A percentile compares a stretch with the other conserved stretches of the same genome.
Conservation (phyloP, 1,140 invertebrate species). For the Drosophila sturtevanti region DNA sequence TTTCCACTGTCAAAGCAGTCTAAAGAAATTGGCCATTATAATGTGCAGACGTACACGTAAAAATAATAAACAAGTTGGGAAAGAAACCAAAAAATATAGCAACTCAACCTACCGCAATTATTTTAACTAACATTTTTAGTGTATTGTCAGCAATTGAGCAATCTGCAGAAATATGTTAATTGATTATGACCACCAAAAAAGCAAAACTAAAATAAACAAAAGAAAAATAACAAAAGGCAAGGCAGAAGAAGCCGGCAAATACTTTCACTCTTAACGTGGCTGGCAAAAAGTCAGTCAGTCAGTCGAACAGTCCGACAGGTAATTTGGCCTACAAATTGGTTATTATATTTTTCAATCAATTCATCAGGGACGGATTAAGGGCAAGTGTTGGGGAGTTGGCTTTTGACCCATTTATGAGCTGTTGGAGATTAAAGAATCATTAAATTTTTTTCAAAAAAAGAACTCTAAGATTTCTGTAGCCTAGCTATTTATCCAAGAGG, state of each 20-base stretch:
- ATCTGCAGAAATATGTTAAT: conserved; percentile 41
- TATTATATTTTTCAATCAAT: background rate
- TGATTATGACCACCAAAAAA: conserved; percentile 34
- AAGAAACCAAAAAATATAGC: background rate
- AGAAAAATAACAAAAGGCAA: background rate
- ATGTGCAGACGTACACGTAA: conserved; percentile 35
- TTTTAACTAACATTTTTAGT: conserved; percentile 24
- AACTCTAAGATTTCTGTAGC: too few species aligned
- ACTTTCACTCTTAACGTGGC: conserved; percentile 10
- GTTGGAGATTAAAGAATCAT: too few species aligned
- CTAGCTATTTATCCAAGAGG: too few species aligned
- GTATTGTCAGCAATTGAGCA: conserved; percentile 45
- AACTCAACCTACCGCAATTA: conserved; percentile 73
- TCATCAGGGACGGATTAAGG: background rate
- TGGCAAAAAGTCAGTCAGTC: background rate
- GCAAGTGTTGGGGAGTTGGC: background rate
- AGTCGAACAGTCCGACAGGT: background rate
- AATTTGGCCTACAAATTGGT: background rate
- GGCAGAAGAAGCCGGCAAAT: conserved; percentile 5
- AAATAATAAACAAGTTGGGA: conserved; percentile 39
- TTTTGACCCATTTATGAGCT: background rate
- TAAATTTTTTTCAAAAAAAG: too few species aligned
- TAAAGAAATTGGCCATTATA: conserved; percentile 29
- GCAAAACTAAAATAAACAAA: conserved; percentile 13
- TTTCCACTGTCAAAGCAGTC: conserved; percentile 64